phyloP scores from a whole-genome alignment of 2,888 invertebrate species.

The Dryococelus australis region DNA sequence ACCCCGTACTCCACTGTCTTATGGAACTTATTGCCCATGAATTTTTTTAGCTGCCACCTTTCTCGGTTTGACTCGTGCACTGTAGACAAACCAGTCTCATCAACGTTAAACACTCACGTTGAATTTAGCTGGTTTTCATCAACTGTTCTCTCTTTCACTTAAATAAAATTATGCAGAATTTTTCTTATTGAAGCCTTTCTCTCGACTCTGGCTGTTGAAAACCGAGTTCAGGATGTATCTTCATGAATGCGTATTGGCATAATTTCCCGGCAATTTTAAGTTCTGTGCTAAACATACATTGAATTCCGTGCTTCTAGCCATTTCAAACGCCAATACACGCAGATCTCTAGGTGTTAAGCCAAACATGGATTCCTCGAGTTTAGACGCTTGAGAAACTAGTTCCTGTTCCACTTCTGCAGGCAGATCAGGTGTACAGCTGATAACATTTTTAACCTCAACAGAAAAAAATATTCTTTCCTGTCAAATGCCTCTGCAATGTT shows the following conservation, averaged over 20 bases:
- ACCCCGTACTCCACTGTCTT: constrained; percentile 48
- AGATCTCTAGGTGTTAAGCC: constrained; percentile 35
- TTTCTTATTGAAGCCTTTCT: constrained; percentile 46
- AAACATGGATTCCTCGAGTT: constrained; percentile 35
- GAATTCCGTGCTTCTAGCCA: background rate
- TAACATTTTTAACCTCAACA: background rate
- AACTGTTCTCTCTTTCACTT: constrained; percentile 39
- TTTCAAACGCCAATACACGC: constrained; percentile 34
- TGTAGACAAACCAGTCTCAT: constrained; percentile 32
- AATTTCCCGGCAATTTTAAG: constrained; percentile 32
- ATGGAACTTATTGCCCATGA: constrained; percentile 45
- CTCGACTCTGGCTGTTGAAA: constrained; percentile 47
- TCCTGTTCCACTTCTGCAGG: constrained; percentile 33
- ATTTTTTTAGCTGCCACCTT: constrained; percentile 19
- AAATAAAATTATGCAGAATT: constrained; percentile 47
- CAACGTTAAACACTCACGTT: constrained; percentile 30
- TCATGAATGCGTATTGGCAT: constrained; percentile 43
- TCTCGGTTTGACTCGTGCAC: background rate
- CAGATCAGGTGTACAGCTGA: constrained; percentile 20
- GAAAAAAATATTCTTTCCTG: constrained; percentile 21
- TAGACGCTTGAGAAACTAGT: constrained; percentile 27
- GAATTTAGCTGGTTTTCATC: constrained; percentile 30
- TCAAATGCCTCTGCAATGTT: background rate
- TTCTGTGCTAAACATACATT: constrained; percentile 30
- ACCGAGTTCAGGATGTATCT: constrained; percentile 43